Percentiles rank a stretch among this genome's conserved stretches.
Evolutionary conservation across 2,888 invertebrate genomes (phyloP).

Genomic region (Harpalus rubripes): DNA sequence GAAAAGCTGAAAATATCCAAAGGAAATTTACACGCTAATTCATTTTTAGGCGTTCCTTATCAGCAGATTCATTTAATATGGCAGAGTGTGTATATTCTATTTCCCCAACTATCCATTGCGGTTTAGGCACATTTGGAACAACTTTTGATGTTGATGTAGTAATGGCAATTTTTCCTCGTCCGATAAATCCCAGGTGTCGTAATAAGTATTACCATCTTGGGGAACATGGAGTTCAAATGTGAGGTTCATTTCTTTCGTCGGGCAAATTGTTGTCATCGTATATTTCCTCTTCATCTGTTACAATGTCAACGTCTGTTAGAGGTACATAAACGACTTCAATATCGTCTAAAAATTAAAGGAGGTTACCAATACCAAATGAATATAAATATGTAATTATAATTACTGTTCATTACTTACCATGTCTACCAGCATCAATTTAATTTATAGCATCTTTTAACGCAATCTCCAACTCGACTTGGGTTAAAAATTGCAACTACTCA

Average conservation of each 20-base stretch:
- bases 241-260: background rate
- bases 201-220: background rate
- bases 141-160: background rate
- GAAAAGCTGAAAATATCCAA: slow-evolving; percentile 6
- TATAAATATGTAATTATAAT: background rate
- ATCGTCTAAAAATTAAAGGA: background rate
- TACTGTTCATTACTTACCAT: background rate
- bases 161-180: background rate
- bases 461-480: background rate
- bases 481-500: too few relatives aligned
- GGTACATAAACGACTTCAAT: background rate
- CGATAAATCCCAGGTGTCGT: background rate
- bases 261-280: background rate
- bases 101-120: slow-evolving; percentile 11
- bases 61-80: slow-evolving; percentile 17
- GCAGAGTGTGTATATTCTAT: slow-evolving; percentile 28
- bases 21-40: slow-evolving; percentile 8
- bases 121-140: background rate
- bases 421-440: background rate
- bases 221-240: background rate
- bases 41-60: slow-evolving; percentile 25
- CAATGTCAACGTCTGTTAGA: background rate
- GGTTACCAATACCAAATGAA: background rate
- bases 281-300: background rate
- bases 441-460: background rate